phyloP scores from a whole-genome alignment of 2,113 vertebrate genomes.

The Oryzias celebensis region DNA sequence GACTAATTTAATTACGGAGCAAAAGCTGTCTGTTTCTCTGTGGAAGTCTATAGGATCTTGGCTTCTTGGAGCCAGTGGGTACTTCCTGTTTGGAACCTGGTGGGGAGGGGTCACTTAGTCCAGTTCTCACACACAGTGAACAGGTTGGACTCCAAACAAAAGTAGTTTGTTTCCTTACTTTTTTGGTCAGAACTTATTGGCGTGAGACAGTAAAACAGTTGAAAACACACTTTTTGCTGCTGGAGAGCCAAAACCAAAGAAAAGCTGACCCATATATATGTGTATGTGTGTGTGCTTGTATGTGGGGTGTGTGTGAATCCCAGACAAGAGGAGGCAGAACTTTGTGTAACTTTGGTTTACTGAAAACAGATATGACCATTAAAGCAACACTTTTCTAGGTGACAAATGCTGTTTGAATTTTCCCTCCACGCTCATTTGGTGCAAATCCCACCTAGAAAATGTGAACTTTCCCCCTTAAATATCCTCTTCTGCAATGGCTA shows the following conservation, averaged over 20 bases:
- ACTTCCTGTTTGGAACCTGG: no score
- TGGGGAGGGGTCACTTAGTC: no score
- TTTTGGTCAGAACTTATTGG: constrained; percentile 74
- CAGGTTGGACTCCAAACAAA: no score
- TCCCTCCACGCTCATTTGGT: constrained; percentile 48
- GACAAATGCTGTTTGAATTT: constrained; percentile 57
- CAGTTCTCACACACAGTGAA: no score
- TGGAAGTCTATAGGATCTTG: no score
- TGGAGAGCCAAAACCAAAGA: constrained; percentile 68
- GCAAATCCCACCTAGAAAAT: constrained; percentile 79
- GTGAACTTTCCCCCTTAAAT: constrained; percentile 69
- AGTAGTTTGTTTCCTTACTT: no score
- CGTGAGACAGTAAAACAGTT: constrained; percentile 61
- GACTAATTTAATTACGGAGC: no score
- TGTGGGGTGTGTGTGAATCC: constrained; percentile 78
- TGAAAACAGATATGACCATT: constrained; percentile 89
- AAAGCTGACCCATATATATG: constrained; percentile 37
- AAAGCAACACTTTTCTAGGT: constrained; percentile 84
- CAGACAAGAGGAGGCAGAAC: constrained; percentile 99
- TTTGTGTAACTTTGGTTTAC: constrained; percentile 99
- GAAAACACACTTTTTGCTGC: constrained; percentile 71
- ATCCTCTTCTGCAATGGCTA: constrained; percentile 96
- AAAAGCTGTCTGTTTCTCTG: no score
- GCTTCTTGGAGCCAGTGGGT: no score
- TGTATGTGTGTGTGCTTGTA: constrained; percentile 4